These are phyloP conservation scores for Agrochola lota DNA, from an alignment of 2,888 invertebrate species.

Conservation along the genomic window DNA sequence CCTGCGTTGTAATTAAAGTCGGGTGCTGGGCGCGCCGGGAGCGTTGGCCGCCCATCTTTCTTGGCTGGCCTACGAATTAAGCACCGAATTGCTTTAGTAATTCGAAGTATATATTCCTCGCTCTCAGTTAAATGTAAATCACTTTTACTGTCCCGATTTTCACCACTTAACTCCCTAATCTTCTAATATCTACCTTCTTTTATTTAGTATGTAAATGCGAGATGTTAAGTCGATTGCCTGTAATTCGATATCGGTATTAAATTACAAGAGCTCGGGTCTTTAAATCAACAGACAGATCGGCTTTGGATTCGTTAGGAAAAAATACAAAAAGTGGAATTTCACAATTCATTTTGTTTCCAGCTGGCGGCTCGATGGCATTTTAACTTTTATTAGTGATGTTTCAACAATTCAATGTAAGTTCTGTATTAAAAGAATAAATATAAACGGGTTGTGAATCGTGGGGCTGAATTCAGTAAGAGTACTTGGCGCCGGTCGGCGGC, in stretches of 20 bases:
- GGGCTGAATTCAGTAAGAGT: conserved; percentile 63
- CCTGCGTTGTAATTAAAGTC: conserved; percentile 89
- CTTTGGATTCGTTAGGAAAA: conserved; percentile 49
- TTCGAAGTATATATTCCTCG: conserved; percentile 89
- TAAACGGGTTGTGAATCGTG: conserved; percentile 37
- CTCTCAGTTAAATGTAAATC: conserved; percentile 88
- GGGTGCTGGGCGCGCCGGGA: conserved; percentile 80
- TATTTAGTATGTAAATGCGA: conserved; percentile 75
- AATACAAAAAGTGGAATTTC: conserved; percentile 53
- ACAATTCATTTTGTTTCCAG: conserved; percentile 47
- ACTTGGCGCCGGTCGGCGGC: conserved; percentile 67
- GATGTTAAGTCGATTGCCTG: conserved; percentile 65
- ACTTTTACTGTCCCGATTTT: conserved; percentile 88
- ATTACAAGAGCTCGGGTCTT: conserved; percentile 56
- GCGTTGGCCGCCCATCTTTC: conserved; percentile 87
- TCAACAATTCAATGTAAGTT: conserved; percentile 15
- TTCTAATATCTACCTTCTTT: conserved; percentile 78
- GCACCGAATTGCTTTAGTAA: conserved; percentile 89
- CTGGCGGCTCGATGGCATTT: conserved; percentile 12
- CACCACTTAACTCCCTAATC: conserved; percentile 82
- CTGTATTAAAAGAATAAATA: conserved; percentile 60
- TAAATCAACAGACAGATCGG: conserved; percentile 60
- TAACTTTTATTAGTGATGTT: conserved; percentile 40
- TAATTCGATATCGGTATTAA: conserved; percentile 68
- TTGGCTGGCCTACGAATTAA: conserved; percentile 90